Conservation (phyloP, 2,888 invertebrate genomes). For the Nemotelus nigrinus region DNA sequence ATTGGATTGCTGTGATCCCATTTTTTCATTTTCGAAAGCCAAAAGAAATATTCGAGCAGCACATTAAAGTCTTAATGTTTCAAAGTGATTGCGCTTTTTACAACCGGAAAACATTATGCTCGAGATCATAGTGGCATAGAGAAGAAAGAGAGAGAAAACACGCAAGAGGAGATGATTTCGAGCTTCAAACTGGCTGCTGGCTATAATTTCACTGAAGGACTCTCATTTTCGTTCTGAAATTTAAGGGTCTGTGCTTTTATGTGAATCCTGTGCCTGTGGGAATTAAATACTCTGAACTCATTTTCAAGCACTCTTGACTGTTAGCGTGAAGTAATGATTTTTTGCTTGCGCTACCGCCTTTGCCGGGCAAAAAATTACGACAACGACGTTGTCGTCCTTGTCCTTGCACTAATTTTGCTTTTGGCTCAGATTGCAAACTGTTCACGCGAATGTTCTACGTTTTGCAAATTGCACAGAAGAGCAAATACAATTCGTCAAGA, state of each 20-base stretch:
- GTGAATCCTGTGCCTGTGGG: neutral
- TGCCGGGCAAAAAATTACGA: neutral
- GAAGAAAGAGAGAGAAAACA: neutral
- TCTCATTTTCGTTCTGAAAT: constrained; percentile 11
- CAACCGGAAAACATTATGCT: too few relatives aligned
- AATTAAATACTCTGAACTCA: constrained; percentile 17
- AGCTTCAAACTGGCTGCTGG: neutral
- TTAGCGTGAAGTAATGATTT: neutral
- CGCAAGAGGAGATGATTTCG: neutral
- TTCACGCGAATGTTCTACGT: neutral
- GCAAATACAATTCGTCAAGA: too few relatives aligned
- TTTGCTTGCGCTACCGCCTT: neutral
- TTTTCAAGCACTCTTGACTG: neutral
- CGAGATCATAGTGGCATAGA: too few relatives aligned
- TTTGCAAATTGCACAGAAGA: too few relatives aligned
- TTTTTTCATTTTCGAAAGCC: too few relatives aligned
- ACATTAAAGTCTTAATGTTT: too few relatives aligned
- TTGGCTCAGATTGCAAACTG: neutral
- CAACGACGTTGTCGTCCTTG: neutral
- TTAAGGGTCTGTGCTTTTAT: neutral
- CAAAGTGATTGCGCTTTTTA: too few relatives aligned
- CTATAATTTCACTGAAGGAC: neutral
- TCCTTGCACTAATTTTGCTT: neutral
- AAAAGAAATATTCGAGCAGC: too few relatives aligned
- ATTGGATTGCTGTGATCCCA: too few relatives aligned